Base-by-base conservation (phyloP, 1,140 invertebrate genomes). In the Lanistes nyassanus region DNA sequence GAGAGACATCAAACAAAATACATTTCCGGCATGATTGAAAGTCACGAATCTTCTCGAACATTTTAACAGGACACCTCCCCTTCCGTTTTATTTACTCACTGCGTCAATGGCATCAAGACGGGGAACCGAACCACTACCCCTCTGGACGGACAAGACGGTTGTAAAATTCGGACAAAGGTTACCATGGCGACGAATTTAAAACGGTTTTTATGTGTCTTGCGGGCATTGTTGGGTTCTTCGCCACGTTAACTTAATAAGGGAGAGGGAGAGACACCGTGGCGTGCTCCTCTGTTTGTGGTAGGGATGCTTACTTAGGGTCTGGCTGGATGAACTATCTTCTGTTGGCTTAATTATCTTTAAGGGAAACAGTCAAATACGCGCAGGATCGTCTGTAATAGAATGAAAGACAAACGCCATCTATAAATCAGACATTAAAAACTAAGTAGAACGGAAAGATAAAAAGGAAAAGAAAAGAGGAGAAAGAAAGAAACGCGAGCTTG, bases 141-240 rank as follows among this genome's bases (percentile, higher is more conserved):
- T 34, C 23, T 34, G 62, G 62, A 64, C 29, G 62, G 62, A 31
- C 62, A 64, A 64, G 42, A 64, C 23, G 65, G 65, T 67, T 36
- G 65, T 67, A 67, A 67, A 67, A 67, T 29, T 37, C 37, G 65
- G 65, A 67, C 65, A 67, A 67, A 67, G 65, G 65, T 67, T 67
- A 39, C 65, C 65, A 67, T 67, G 36, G 39, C 36, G 37, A 67
- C 65, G 65, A n/a, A 39, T 67, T 67, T 67, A 67, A 67, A 42
- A 39, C 65, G 19, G 23, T n/a, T n/a, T 67, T 67, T 67, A 67
- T 67, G 65, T 67, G 36, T 42, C 36, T 67, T 67, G 19, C 37
- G 65, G 42, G 65, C 26, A 39, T 67, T 67, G 65, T 67, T 23
- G 26, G 65, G 42, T 47, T 47, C 42, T 16, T 47, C 42, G 42